Evolutionary conservation across 2,888 invertebrate species (phyloP).

Genomic region (Acronicta leporina): DNA sequence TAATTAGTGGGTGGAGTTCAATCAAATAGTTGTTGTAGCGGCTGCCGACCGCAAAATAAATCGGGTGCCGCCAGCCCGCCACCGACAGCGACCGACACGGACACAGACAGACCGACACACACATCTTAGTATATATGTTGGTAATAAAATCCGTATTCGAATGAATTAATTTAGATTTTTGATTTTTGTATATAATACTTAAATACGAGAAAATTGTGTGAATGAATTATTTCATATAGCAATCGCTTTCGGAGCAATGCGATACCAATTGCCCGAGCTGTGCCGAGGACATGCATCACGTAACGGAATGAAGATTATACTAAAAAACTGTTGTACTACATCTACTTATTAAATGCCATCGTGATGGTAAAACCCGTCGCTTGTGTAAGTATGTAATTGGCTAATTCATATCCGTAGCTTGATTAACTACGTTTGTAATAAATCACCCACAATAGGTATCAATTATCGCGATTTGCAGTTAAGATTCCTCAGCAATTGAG

Average conservation of each 20-base stretch:
- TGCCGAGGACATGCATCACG: too few species aligned
- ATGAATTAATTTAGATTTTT: too few species aligned
- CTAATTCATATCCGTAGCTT: neutral
- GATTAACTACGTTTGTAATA: constrained; percentile 15
- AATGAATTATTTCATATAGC: too few species aligned
- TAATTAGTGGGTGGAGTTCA: constrained; percentile 89
- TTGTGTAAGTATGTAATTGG: neutral
- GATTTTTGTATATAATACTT: too few species aligned
- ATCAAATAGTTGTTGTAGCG: constrained; percentile 79
- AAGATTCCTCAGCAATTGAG: constrained; percentile 5
- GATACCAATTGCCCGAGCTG: too few species aligned
- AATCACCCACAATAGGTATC: constrained; percentile 21
- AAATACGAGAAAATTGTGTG: too few species aligned
- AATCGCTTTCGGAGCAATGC: too few species aligned
- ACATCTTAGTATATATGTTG: neutral
- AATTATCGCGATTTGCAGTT: constrained; percentile 15
- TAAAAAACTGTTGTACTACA: neutral
- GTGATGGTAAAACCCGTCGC: neutral
- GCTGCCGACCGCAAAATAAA: constrained; percentile 69
- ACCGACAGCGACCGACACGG: constrained; percentile 25
- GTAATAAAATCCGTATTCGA: too few species aligned
- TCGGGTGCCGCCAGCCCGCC: constrained; percentile 59
- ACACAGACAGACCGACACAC: neutral
- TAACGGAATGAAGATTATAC: too few species aligned
- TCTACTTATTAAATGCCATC: neutral